Evolutionary conservation across 2,888 invertebrate species (phyloP), one percentile per base, ranked within the genome.

Genomic region (Linyphia triangularis): DNA sequence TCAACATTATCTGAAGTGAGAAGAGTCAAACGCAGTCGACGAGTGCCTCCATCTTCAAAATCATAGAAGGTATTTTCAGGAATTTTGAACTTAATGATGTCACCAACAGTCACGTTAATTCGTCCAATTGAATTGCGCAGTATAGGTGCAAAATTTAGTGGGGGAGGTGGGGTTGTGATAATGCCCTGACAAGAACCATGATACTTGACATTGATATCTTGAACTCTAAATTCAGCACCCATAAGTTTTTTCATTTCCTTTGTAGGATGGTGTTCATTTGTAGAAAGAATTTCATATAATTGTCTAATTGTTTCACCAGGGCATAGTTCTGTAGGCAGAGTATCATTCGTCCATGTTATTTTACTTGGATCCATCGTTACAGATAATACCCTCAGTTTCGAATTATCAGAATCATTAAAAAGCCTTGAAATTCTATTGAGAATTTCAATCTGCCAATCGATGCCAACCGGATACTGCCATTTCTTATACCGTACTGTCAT

Each of bases 91-190:
- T 96, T 94, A 51, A 97, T 94, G 91, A 98, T 93, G 91, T 96
- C 95, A 24, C 98, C 98, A 22, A 96, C 95, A 1, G 95, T 95
- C 65, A 97, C 97, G 90, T 96, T 95, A 82, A 98, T 94, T 89
- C 95, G 95, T 93, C 97, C 96, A 28, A 98, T 96, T 92, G 96
- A 96, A 93, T 97, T 97, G 89, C 97, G 94, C 2, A 96, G 94
- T 91, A 96, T 94, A 3, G 98, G 97, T 63, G 85, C 33, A 78
- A 63, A 91, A 82, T 75, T 88, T 51, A 40, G 40, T 72, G 75
- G 89, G 37, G 59, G 90, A 43, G 72, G 81, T 33, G 75, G 77
- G 59, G 90, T 82, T 3, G 88, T 88, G n/a, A 89, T 57, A 19
- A 83, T 40, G 22, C 82, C 79, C 59, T 89, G 59, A 57, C 90